These are phyloP conservation scores for Pangasius macronema DNA, from an alignment of 2,797 vertebrate genomes.

Conservation along the genomic window DNA sequence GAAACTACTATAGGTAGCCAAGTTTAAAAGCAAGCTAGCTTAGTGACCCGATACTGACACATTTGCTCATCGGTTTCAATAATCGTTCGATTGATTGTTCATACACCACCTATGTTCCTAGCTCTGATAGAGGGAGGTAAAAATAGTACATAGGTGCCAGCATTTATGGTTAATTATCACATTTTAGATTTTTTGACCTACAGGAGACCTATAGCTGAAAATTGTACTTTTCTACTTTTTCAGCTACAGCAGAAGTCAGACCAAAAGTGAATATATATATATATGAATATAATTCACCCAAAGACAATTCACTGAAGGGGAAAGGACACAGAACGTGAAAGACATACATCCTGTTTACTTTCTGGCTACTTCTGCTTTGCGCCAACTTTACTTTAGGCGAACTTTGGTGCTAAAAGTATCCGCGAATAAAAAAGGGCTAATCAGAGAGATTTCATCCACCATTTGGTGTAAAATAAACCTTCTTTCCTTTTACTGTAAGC, in stretches of 20 bases:
- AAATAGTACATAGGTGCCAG: not conserved
- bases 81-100: no score
- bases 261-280: not conserved
- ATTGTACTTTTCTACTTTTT: not conserved
- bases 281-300: not conserved
- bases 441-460: not conserved
- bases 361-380: not conserved
- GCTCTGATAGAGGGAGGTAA: not conserved
- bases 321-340: not conserved
- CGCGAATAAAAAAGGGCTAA: not conserved
- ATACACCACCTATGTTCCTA: no score
- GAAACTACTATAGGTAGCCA: not conserved
- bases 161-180: not conserved
- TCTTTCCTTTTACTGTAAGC: constrained; percentile 15
- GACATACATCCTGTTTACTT: not conserved
- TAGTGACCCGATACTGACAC: no score
- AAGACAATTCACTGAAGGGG: not conserved
- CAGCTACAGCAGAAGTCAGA: not conserved
- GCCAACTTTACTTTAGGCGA: not conserved
- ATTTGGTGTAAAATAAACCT: constrained; percentile 1
- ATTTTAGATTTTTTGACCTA: not conserved
- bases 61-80: no score
- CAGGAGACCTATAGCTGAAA: not conserved
- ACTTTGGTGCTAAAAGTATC: not conserved
- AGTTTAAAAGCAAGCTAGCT: not conserved